Percentiles rank a stretch among this genome's conserved stretches.
Conservation (phyloP, 2,888 invertebrate species). For the Piscicola geometra region DNA sequence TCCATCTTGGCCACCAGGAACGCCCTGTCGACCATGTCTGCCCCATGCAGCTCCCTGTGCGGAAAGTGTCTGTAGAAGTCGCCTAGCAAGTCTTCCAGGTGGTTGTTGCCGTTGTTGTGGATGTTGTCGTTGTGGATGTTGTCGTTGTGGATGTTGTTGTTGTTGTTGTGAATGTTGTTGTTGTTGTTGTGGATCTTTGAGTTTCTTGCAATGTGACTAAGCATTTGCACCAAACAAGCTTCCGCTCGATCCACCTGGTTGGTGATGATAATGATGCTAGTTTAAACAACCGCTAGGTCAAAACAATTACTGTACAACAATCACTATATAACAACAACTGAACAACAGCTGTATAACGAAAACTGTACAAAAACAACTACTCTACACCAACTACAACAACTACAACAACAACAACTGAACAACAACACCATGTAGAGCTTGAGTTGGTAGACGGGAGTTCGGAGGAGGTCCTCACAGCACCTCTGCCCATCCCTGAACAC, state of each 20-base stretch:
- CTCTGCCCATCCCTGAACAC: not conserved
- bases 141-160: no score
- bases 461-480: not conserved
- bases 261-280: not conserved
- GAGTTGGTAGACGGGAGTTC: not conserved
- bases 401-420: no score
- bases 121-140: no score
- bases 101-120: no score
- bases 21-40: not conserved
- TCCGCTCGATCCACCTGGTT: no score
- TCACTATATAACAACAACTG: not conserved
- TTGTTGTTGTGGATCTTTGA: no score
- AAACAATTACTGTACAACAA: no score
- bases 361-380: not conserved
- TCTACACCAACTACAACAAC: not conserved
- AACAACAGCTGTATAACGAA: not conserved
- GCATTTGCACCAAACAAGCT: no score
- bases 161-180: no score
- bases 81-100: not conserved
- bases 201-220: no score
- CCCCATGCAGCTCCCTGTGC: not conserved
- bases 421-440: constrained; percentile 16
- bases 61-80: not conserved
- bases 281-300: not conserved
- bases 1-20: not conserved